A percentile compares a stretch with the other conserved stretches of the same genome.
phyloP scores from a whole-genome alignment of 2,888 invertebrate species.

The Phymatocera aterrima region DNA sequence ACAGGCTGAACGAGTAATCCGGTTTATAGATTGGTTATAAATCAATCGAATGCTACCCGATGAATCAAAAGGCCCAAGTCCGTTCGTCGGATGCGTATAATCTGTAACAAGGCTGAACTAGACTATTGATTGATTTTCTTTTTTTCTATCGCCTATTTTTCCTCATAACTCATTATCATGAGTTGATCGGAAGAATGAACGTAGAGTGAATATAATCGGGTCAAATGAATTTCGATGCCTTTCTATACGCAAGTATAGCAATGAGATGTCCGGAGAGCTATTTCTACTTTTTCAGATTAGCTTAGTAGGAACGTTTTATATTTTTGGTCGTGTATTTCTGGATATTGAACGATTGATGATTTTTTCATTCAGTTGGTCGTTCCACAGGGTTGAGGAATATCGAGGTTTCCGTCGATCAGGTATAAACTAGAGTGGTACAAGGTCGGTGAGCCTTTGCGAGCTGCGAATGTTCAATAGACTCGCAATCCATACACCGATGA shows the following conservation, averaged over 20 bases:
- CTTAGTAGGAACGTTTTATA: neutral
- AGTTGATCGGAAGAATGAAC: neutral
- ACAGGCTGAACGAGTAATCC: neutral
- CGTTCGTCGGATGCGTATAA: neutral
- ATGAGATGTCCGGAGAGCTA: slow-evolving; percentile 16
- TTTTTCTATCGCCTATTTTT: neutral
- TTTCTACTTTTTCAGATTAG: slow-evolving; percentile 19
- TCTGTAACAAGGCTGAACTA: neutral
- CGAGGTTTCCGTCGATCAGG: neutral
- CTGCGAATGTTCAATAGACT: neutral
- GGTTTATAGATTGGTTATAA: slow-evolving; percentile 28
- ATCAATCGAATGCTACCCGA: slow-evolving; percentile 4
- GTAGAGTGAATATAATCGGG: slow-evolving; percentile 33
- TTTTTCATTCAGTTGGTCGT: neutral
- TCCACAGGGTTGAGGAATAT: neutral
- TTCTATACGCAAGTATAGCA: slow-evolving; percentile 31
- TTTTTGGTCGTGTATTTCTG: too few relatives aligned
- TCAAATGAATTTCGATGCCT: slow-evolving; percentile 37
- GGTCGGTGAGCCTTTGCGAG: neutral
- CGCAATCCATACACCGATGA: slow-evolving; percentile 5
- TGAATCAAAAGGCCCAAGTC: neutral
- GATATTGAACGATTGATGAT: neutral
- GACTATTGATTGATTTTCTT: neutral
- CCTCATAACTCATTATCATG: neutral
- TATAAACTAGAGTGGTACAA: slow-evolving; percentile 33